These are phyloP conservation scores for Thera britannica DNA, from an alignment of 2,888 invertebrate genomes.

Conservation along the genomic window DNA sequence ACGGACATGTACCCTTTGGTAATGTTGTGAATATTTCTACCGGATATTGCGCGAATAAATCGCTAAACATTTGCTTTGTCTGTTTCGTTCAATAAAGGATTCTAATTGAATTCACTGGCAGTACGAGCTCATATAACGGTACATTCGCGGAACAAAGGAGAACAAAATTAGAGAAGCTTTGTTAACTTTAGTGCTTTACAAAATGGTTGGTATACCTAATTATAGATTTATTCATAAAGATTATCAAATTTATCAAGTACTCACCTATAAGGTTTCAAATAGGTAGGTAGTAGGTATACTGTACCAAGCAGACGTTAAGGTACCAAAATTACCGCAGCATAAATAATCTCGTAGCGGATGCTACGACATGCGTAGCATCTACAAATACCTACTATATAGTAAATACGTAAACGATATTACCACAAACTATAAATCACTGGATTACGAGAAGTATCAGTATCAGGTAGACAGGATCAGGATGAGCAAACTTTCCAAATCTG, in stretches of 20 bases:
- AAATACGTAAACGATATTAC: no score
- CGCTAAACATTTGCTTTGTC: slow-evolving; percentile 33
- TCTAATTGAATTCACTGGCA: slow-evolving; percentile 13
- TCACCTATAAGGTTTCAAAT: no score
- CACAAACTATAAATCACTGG: no score
- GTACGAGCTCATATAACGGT: not conserved
- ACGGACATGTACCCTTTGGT: slow-evolving; percentile 60
- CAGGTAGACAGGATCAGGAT: slow-evolving; percentile 23
- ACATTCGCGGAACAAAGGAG: not conserved
- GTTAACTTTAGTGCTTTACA: not conserved
- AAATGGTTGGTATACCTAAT: not conserved
- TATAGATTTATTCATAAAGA: not conserved
- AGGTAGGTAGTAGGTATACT: no score
- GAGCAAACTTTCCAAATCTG: slow-evolving; percentile 33
- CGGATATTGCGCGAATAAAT: slow-evolving; percentile 57
- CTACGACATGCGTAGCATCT: no score
- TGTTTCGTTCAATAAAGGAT: slow-evolving; percentile 22
- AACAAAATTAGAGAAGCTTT: not conserved
- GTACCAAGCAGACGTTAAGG: no score
- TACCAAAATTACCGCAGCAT: no score
- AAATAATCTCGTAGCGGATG: no score
- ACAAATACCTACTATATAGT: no score
- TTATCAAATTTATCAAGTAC: no score
- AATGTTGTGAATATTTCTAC: slow-evolving; percentile 57
- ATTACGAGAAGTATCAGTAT: not conserved